A percentile compares a stretch with the other conserved stretches of the same genome.
These are phyloP conservation scores for Papilio protenor DNA, from an alignment of 2,888 invertebrate species.

Conservation along the genomic window DNA sequence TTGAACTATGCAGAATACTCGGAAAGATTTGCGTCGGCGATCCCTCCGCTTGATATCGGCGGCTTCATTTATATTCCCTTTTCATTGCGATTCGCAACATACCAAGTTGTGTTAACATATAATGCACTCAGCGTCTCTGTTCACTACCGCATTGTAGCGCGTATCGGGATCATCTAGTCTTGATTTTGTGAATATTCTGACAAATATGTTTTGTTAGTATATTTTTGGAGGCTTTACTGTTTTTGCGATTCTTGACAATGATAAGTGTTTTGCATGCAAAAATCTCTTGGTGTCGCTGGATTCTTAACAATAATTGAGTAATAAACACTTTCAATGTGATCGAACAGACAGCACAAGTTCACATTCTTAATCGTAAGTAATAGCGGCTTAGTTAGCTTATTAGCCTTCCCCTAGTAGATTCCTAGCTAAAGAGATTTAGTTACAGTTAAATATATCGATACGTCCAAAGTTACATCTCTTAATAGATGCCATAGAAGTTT, in stretches of 20 bases:
- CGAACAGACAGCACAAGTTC: too few species aligned
- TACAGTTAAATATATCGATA: too few species aligned
- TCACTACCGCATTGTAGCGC: conserved; percentile 15
- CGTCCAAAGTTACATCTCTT: too few species aligned
- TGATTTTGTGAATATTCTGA: background rate
- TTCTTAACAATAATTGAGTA: background rate
- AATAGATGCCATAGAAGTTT: too few species aligned
- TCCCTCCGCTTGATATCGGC: conserved; percentile 33
- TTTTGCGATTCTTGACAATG: background rate
- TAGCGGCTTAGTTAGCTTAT: background rate
- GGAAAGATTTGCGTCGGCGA: conserved; percentile 39
- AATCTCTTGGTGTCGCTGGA: background rate
- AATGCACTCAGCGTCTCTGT: conserved; percentile 24
- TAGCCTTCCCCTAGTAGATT: background rate
- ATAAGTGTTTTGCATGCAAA: background rate
- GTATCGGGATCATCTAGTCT: conserved; percentile 8
- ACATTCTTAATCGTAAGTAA: too few species aligned
- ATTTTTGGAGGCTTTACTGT: background rate
- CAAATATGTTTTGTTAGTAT: too few species aligned
- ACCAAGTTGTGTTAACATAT: conserved; percentile 35
- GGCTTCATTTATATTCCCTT: conserved; percentile 42
- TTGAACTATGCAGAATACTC: conserved; percentile 42
- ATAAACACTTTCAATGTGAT: too few species aligned
- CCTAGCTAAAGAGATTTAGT: background rate
- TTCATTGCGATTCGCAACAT: conserved; percentile 30